Conservation (phyloP, 1,140 invertebrate species). For the Oedothorax gibbosus region DNA sequence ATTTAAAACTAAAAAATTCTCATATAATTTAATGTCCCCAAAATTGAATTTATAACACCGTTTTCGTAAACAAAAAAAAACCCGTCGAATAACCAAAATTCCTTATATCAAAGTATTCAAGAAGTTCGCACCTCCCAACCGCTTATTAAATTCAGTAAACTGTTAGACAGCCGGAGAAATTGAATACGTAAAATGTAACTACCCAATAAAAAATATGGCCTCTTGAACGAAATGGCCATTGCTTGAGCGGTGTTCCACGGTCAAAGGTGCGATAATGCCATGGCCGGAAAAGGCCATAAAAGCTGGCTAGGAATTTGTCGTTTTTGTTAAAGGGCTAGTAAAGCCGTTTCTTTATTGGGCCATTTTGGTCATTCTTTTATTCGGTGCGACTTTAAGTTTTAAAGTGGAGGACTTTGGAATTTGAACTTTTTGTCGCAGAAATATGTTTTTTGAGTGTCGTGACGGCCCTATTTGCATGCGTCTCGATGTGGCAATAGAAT, state of each 20-base stretch:
- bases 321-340: slow-evolving; percentile 53
- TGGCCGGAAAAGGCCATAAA: slow-evolving; percentile 37
- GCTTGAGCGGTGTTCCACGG: slow-evolving; percentile 16
- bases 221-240: slow-evolving; percentile 36
- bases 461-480: slow-evolving; percentile 16
- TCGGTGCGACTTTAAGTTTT: slow-evolving; percentile 40
- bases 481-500: background rate
- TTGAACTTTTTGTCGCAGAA: slow-evolving; percentile 13
- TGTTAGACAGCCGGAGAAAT: slow-evolving; percentile 25
- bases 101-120: no score
- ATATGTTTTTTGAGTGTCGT: slow-evolving; percentile 14
- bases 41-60: no score
- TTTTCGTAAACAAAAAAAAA: no score
- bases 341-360: slow-evolving; percentile 46
- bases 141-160: slow-evolving; percentile 43
- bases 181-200: slow-evolving; percentile 58
- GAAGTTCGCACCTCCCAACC: background rate
- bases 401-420: slow-evolving; percentile 10
- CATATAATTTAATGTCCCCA: no score
- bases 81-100: no score
- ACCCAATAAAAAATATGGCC: slow-evolving; percentile 56
- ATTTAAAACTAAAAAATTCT: no score
- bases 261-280: slow-evolving; percentile 50
- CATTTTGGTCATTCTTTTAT: slow-evolving; percentile 44
- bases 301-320: slow-evolving; percentile 30